Conservation (phyloP, 2,888 invertebrate species). For the Nipponacmea schrenckii region DNA sequence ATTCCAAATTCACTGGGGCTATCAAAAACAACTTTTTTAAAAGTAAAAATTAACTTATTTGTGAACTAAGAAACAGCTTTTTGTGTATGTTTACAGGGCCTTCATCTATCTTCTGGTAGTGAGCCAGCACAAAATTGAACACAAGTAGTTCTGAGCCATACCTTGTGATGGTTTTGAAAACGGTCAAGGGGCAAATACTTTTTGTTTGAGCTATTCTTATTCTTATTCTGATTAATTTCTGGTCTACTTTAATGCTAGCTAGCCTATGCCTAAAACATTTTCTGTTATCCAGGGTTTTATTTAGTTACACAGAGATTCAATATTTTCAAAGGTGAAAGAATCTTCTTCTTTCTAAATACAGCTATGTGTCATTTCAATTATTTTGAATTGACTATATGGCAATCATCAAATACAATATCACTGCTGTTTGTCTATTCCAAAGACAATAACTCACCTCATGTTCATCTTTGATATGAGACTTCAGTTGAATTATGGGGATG, state of each 20-base stretch:
- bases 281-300: not conserved
- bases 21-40: not conserved
- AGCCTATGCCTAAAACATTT: not conserved
- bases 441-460: not conserved
- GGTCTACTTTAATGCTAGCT: conserved; percentile 9
- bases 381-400: conserved; percentile 3
- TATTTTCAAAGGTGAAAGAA: conserved; percentile 3
- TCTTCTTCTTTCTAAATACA: conserved; percentile 2
- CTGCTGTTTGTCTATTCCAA: conserved; percentile 8
- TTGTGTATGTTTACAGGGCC: conserved; percentile 1
- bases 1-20: not conserved
- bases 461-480: conserved; percentile 4
- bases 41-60: conserved; percentile 1
- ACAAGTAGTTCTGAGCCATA: conserved; percentile 1
- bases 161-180: not conserved
- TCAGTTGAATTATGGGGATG: conserved; percentile 7
- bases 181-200: conserved; percentile 3
- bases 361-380: conserved; percentile 3
- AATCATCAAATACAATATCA: not conserved
- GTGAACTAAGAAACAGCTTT: not conserved
- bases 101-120: conserved; percentile 3
- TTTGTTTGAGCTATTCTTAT: not conserved
- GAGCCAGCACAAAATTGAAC: conserved; percentile 1
- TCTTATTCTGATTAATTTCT: too few species aligned
- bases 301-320: conserved; percentile 7